Evolutionary conservation across 2,113 vertebrate species (phyloP), one percentile per base, ranked within the genome.

Genomic region (Cynocephalus volans): DNA sequence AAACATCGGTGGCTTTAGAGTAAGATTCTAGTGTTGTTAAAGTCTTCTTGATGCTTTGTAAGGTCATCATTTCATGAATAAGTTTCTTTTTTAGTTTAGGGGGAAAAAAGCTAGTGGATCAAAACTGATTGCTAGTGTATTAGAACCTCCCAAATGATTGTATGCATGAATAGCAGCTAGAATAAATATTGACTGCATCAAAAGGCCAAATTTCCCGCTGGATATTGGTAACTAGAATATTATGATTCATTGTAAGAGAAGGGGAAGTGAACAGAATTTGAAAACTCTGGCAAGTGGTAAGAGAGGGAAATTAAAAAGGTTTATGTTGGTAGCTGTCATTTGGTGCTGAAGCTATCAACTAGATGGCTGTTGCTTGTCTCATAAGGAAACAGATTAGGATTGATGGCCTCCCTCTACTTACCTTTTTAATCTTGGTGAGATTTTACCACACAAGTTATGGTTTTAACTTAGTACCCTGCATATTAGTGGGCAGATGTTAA

Each of bases 81-180:
- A 73, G 88, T 95, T 95, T 86, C 36, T 50, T 77, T 85, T 5
- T 52, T 56, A 41, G 77, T 88, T 93, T 93, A 58, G 24, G 64
- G 17, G 56, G 50, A 15, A 17, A 13, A 85, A 52, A 28, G 33
- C 10, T 65, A 70, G n/a, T 58, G 83, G 33, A 21, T 79, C 80
- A 88, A 65, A 88, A 79, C 31, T 94, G 64, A 56, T 79, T 60
- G 24, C 33, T 15, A 52, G 64, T 89, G 31, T n/a, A 45, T n/a
- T 92, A 69, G 52, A 75, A 81, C 86, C 24, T 93, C 75, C 23
- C 23, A 62, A 90, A 18, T 95, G 75, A 96, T 58, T 70, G 26
- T 54, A 56, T 64, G 8, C 15, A 3, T 87, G 54, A 95, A 45
- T 93, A 77, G 56, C 41, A 79, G 73, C 45, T 86, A 70, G 52